Evolutionary conservation across 2,797 vertebrate genomes (phyloP).

Genomic region (Tenualosa thibaudeaui): DNA sequence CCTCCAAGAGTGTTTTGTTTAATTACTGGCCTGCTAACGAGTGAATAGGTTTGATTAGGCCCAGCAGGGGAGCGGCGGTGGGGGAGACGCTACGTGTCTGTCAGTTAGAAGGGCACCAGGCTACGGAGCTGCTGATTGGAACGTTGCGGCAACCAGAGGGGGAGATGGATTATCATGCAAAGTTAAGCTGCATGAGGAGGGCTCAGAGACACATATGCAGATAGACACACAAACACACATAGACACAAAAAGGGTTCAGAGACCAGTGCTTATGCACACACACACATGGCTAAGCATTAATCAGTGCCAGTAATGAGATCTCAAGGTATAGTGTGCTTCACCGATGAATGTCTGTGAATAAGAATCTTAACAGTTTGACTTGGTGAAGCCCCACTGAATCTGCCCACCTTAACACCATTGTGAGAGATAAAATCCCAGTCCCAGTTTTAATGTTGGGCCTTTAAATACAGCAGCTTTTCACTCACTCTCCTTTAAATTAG

Average conservation of each 20-base stretch:
- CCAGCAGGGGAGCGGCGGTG: slow-evolving; percentile 47
- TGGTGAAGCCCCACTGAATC: background rate
- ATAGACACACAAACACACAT: background rate
- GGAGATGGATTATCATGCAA: slow-evolving; percentile 41
- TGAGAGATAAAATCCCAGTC: background rate
- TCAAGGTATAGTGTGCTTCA: background rate
- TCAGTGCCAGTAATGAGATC: slow-evolving; percentile 12
- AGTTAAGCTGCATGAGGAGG: background rate
- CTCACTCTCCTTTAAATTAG: background rate
- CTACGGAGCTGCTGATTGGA: slow-evolving; percentile 43
- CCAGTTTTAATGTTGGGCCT: background rate
- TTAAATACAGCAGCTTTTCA: background rate
- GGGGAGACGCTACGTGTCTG: slow-evolving; percentile 43
- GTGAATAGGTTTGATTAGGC: slow-evolving; percentile 63
- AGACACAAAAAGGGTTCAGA: background rate
- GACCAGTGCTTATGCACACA: background rate
- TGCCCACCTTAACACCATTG: background rate
- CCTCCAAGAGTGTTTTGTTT: slow-evolving; percentile 67
- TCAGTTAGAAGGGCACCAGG: slow-evolving; percentile 47
- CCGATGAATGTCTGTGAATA: slow-evolving; percentile 5
- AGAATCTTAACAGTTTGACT: background rate
- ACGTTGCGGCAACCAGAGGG: slow-evolving; percentile 30
- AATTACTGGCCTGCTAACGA: slow-evolving; percentile 67
- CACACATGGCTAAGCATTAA: slow-evolving; percentile 10
- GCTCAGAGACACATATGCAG: background rate